Conservation (phyloP, 2,113 vertebrate species). For the Tonatia bakeri region DNA sequence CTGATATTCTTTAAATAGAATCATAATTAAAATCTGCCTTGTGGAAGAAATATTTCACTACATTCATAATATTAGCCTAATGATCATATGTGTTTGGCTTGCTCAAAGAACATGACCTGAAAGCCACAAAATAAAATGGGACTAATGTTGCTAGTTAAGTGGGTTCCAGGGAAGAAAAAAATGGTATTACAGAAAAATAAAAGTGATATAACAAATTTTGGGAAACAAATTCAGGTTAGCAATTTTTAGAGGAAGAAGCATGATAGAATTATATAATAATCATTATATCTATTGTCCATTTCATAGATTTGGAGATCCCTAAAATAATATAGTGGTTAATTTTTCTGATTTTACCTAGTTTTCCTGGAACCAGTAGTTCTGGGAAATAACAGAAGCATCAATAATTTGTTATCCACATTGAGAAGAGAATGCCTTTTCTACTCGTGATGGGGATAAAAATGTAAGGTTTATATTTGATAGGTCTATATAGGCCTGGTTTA, state of each 20-base stretch:
- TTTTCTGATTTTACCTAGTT: not conserved
- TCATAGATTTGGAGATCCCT: not conserved
- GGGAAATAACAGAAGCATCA: not conserved
- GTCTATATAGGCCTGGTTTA: not conserved
- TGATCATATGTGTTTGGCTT: constrained; percentile 40
- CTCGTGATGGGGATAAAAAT: not conserved
- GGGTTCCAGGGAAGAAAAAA: not conserved
- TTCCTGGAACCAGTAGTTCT: not conserved
- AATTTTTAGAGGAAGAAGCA: not conserved
- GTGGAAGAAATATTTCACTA: constrained; percentile 49
- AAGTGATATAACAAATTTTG: constrained; percentile 1
- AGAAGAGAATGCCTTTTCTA: not conserved
- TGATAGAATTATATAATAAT: not conserved
- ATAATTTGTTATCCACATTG: not conserved
- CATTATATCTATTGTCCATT: not conserved
- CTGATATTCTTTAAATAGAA: constrained; percentile 47
- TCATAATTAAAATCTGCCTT: constrained; percentile 68
- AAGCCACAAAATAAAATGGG: constrained; percentile 23
- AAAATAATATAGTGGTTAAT: not conserved
- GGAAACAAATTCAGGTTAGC: not conserved
- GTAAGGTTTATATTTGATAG: not conserved
- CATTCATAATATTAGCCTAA: constrained; percentile 31
- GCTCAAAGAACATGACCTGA: constrained; percentile 36
- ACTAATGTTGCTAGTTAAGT: not conserved
- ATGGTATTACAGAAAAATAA: not conserved